Evolutionary conservation across 1,140 invertebrate genomes (phyloP), one percentile per base, ranked within the genome.

Genomic region (Drosophila santomea): DNA sequence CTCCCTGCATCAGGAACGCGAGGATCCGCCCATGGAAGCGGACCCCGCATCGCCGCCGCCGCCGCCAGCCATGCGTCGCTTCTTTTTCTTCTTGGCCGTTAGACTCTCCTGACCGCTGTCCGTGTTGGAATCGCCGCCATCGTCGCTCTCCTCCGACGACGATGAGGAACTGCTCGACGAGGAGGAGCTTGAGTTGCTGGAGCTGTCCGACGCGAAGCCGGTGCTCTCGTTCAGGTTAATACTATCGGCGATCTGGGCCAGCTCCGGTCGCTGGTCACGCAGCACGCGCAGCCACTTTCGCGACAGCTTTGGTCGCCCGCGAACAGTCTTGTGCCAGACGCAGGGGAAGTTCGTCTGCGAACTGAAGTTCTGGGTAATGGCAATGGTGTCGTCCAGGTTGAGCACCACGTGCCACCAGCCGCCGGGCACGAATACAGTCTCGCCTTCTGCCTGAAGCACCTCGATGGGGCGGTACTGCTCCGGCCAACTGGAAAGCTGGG

Each of bases 391-490:
- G 79, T 99, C 98, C 52, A 99, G 93, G 93, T 99, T 99, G 7
- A 99, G 93, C 15, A 99, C 99, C 39, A 99, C 98, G 93, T 99
- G 99, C 99, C 99, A 99, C 97, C 97, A 98, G 3, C 98, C 98
- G 23, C 97, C 98, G 23, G 99, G 99, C 45, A 99, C 98, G 94
- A 99, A 99, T 20, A 99, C 98, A 5, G 98, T 99, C 92, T 99
- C 99, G 36, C 98, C 98, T 43, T 98, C 98, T 79, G 95, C 95
- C 93, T 99, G 99, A n/a, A 99, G 93, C 80, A 99, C 98, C 94
- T 99, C 98, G 64, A 99, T 95, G 15, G 98, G 98, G 93, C 96
- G 95, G 93, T 95, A 99, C 91, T 99, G 95, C 89, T 95, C 93
- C 39, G 98, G 98, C 98, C 98, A 99, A 15, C 94, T 94, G 25